Conservation (phyloP, 2,797 vertebrate species). For the Leptatherina wallacei region DNA sequence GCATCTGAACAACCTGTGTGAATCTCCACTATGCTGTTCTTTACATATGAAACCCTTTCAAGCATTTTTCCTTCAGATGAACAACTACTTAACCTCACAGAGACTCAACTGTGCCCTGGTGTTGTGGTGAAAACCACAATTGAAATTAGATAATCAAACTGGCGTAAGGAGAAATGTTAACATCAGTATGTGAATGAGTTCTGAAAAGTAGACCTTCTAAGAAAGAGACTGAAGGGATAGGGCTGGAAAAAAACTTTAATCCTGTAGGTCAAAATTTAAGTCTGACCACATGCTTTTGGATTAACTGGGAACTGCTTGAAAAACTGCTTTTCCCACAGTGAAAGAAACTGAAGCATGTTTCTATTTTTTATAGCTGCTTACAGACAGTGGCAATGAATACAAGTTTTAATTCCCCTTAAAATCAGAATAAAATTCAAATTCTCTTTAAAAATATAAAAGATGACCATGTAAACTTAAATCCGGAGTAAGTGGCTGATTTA, state of each 20-base stretch:
- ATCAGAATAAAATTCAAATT: too few relatives aligned
- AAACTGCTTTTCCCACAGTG: conserved; percentile 36
- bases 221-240: conserved; percentile 27
- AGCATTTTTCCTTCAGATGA: not conserved
- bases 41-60: not conserved
- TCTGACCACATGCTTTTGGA: conserved; percentile 78
- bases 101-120: not conserved
- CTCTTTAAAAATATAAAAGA: too few relatives aligned
- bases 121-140: not conserved
- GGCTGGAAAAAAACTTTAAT: conserved; percentile 51
- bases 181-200: conserved; percentile 5
- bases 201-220: not conserved
- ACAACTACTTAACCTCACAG: not conserved
- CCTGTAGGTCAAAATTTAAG: conserved; percentile 73
- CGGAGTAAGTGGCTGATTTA: too few relatives aligned
- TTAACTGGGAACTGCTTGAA: conserved; percentile 64
- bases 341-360: conserved; percentile 48
- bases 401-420: too few relatives aligned
- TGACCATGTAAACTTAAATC: too few relatives aligned
- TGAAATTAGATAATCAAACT: too few relatives aligned
- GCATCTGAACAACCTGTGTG: not conserved
- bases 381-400: not conserved
- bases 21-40: not conserved
- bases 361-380: conserved; percentile 3
- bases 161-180: not conserved